phyloP scores from a whole-genome alignment of 2,888 invertebrate genomes.

The Cerastis rubricosa region DNA sequence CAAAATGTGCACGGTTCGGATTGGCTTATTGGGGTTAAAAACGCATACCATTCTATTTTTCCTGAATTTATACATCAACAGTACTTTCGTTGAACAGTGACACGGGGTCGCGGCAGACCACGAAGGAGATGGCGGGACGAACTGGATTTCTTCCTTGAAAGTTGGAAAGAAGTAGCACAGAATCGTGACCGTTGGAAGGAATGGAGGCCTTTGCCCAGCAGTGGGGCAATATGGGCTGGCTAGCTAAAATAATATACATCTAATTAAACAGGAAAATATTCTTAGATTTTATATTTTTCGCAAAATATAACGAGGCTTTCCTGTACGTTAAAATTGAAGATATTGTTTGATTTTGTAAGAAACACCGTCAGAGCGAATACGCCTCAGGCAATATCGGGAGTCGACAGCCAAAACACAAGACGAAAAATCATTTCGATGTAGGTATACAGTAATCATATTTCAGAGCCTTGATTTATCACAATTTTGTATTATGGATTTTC shows the following conservation, averaged over 20 bases:
- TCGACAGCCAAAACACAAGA: slow-evolving; percentile 17
- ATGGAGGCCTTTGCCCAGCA: no score
- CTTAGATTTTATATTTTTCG: neutral
- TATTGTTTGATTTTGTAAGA: slow-evolving; percentile 46
- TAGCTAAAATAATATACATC: neutral
- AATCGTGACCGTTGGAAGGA: no score
- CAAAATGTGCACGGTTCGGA: no score
- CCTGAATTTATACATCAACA: no score
- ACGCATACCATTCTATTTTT: neutral
- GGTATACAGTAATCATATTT: slow-evolving; percentile 26
- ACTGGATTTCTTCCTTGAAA: no score
- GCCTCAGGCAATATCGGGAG: slow-evolving; percentile 16
- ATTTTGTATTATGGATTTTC: slow-evolving; percentile 23
- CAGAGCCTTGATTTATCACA: slow-evolving; percentile 32
- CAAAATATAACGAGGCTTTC: slow-evolving; percentile 5
- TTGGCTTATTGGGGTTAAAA: neutral
- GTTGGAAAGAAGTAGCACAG: no score
- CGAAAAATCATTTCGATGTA: slow-evolving; percentile 32
- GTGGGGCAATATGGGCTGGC: no score
- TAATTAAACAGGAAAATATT: neutral
- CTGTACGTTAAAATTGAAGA: neutral
- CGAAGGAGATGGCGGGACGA: no score
- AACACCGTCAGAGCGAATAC: slow-evolving; percentile 20
- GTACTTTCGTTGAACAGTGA: no score
- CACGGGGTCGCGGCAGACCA: no score